phyloP scores from a whole-genome alignment of 2,797 vertebrate species.

The Falco cherrug region DNA sequence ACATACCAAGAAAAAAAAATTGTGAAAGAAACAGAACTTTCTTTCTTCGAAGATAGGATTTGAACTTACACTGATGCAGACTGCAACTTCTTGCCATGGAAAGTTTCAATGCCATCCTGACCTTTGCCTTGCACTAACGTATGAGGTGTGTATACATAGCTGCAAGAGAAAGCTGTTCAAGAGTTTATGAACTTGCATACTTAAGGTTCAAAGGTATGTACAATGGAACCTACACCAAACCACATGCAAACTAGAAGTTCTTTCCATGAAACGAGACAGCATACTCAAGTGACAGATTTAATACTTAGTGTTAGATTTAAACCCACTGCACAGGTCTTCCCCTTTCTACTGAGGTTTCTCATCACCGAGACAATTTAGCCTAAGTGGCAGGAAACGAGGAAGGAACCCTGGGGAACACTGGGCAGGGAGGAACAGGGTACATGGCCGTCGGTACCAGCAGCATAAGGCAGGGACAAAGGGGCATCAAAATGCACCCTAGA shows the following conservation, averaged over 20 bases:
- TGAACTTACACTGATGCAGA: neutral
- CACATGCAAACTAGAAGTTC: neutral
- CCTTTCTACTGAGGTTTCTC: neutral
- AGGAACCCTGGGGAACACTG: neutral
- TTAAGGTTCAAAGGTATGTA: neutral
- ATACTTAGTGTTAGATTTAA: neutral
- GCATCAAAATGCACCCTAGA: neutral
- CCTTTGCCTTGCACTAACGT: neutral
- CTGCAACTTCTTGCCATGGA: neutral
- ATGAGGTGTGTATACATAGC: neutral
- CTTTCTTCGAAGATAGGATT: neutral
- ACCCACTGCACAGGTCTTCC: neutral
- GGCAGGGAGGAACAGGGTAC: neutral
- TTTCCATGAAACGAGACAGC: neutral
- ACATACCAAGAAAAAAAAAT: neutral
- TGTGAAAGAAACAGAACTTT: neutral
- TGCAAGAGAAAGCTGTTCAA: neutral
- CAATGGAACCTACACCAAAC: neutral
- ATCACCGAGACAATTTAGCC: neutral
- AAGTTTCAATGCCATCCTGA: neutral
- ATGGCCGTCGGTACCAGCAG: neutral
- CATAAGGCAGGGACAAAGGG: neutral
- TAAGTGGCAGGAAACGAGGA: neutral
- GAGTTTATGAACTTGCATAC: neutral
- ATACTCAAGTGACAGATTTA: neutral